Percentiles rank a stretch among this genome's conserved stretches.
Evolutionary conservation across 2,113 vertebrate species (phyloP).

Genomic region (Colius striatus): DNA sequence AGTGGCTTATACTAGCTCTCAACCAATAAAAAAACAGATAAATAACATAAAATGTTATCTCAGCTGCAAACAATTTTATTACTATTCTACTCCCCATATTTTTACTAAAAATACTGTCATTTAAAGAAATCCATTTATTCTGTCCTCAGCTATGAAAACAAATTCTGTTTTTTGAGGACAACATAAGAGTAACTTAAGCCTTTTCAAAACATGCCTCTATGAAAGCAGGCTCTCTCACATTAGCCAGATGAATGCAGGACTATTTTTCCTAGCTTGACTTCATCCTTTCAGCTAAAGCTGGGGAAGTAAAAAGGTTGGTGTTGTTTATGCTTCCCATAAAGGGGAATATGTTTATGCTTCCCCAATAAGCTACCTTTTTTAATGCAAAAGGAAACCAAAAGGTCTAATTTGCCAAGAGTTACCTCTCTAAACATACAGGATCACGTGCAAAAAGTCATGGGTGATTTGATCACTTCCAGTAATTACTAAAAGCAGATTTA

Average conservation of each 20-base stretch:
- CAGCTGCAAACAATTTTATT: conserved; percentile 57
- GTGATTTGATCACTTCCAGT: background rate
- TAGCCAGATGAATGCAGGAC: background rate
- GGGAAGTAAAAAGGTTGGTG: background rate
- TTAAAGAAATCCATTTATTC: conserved; percentile 53
- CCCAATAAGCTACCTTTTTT: background rate
- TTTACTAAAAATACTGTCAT: conserved; percentile 50
- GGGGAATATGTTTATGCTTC: too few species aligned
- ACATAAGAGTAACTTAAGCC: conserved; percentile 36
- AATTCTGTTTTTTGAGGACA: conserved; percentile 15
- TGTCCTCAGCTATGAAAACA: conserved; percentile 51
- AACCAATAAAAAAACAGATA: background rate
- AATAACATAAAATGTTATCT: conserved; percentile 61
- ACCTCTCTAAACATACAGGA: background rate
- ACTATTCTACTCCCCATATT: background rate
- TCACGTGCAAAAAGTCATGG: background rate
- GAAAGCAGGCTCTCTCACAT: conserved; percentile 7
- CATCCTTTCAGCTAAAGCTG: background rate
- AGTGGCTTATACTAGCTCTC: background rate
- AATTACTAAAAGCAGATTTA: background rate
- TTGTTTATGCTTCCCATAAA: background rate
- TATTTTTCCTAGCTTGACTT: background rate
- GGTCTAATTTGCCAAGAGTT: background rate
- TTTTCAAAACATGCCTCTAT: conserved; percentile 45
- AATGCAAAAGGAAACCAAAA: background rate